These are phyloP conservation scores for Pristionchus japonicus DNA, from an alignment of 2,888 invertebrate genomes.

Conservation along the genomic window DNA sequence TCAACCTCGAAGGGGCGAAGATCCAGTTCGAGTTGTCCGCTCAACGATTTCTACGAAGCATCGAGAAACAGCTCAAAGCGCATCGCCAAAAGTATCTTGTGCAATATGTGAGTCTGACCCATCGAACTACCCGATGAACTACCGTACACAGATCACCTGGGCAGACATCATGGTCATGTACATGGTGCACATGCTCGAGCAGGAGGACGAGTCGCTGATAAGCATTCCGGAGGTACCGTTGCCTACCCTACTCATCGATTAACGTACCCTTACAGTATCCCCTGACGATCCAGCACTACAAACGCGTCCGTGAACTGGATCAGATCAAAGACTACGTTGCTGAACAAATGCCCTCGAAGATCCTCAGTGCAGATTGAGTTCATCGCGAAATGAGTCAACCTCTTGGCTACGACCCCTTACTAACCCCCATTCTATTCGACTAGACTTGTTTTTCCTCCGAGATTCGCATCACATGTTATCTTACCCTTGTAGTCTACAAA, in stretches of 20 bases:
- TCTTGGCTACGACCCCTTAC: neutral
- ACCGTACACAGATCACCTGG: constrained; percentile 45
- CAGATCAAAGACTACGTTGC: constrained; percentile 41
- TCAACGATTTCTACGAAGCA: neutral
- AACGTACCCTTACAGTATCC: constrained; percentile 2
- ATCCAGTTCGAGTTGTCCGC: neutral
- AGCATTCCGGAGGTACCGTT: neutral
- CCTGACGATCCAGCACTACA: neutral
- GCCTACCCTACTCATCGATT: neutral
- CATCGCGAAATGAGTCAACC: too few relatives aligned
- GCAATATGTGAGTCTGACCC: constrained; percentile 27
- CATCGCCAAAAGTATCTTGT: constrained; percentile 2
- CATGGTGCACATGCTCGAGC: constrained; percentile 35
- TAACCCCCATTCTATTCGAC: neutral
- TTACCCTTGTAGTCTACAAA: neutral
- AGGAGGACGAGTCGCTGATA: neutral
- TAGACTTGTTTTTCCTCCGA: neutral
- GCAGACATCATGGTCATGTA: constrained; percentile 40
- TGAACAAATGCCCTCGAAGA: neutral
- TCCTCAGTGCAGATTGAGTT: neutral
- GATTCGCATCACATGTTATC: neutral
- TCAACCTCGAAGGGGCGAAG: neutral
- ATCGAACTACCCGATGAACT: neutral
- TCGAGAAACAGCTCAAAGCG: constrained; percentile 27
- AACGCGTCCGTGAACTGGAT: neutral